A percentile compares a stretch with the other conserved stretches of the same genome.
Evolutionary conservation across 2,797 vertebrate genomes (phyloP).

Genomic region (Chaunax sp.): DNA sequence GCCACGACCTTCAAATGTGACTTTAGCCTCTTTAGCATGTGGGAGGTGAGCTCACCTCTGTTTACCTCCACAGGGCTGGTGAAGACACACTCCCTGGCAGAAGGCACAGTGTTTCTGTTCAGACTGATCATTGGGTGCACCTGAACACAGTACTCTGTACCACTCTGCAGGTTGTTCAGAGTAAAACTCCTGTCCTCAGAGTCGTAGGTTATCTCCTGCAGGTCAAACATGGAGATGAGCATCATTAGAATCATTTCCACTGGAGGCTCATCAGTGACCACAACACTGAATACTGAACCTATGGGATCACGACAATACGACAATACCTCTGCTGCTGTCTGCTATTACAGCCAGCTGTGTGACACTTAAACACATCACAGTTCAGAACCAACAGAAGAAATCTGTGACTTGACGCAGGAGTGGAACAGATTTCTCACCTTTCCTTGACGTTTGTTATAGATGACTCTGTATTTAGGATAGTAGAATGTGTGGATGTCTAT

Average conservation of each 20-base stretch:
- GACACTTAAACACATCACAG: too few relatives aligned
- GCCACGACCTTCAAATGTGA: not conserved
- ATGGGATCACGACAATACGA: too few relatives aligned
- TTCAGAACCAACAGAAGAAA: too few relatives aligned
- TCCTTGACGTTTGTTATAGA: constrained; percentile 7
- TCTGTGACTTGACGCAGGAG: not conserved
- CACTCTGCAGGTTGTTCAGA: constrained; percentile 37
- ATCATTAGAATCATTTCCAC: not conserved
- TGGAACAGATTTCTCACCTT: constrained; percentile 30
- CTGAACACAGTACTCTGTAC: constrained; percentile 68
- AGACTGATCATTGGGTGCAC: fast-evolving
- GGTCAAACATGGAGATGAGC: not conserved
- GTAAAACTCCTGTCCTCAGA: fast-evolving
- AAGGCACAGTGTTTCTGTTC: not conserved
- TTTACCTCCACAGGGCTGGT: constrained; percentile 41
- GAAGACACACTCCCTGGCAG: constrained; percentile 58
- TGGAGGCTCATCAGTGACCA: too few relatives aligned
- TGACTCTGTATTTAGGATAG: fast-evolving
- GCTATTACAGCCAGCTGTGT: too few relatives aligned
- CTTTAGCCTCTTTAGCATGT: not conserved
- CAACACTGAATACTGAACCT: too few relatives aligned
- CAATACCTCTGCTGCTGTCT: too few relatives aligned
- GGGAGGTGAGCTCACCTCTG: constrained; percentile 55
- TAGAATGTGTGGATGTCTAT: not conserved
- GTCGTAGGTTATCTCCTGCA: not conserved